Evolutionary conservation across 2,797 vertebrate genomes (phyloP).

Genomic region (Natrix natrix): DNA sequence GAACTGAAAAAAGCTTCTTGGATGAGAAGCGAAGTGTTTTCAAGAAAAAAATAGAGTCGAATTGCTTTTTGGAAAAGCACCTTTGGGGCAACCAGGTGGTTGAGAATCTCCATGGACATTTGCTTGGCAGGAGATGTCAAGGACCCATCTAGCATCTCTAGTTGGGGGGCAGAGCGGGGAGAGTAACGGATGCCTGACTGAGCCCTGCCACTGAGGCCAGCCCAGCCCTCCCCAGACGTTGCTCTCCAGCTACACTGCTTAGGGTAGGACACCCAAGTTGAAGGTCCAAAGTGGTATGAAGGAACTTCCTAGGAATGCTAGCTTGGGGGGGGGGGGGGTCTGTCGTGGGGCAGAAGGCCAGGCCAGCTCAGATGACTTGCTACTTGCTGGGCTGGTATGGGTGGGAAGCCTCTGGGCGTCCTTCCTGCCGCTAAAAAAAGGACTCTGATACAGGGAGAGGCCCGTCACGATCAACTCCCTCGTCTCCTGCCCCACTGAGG

Average conservation of each 20-base stretch:
- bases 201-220: neutral
- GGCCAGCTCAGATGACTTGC: neutral
- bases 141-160: neutral
- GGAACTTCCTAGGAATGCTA: neutral
- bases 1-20: neutral
- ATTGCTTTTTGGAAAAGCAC: neutral
- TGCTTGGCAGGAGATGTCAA: neutral
- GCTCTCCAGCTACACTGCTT: neutral
- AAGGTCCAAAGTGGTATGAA: neutral
- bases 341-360: neutral
- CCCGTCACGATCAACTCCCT: neutral
- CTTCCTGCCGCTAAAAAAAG: neutral
- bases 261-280: neutral
- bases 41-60: accelerated
- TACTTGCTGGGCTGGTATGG: too few relatives aligned
- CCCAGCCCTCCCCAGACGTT: neutral
- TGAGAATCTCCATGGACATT: neutral
- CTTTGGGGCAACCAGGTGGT: neutral
- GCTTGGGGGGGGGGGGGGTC: neutral
- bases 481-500: neutral
- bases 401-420: neutral
- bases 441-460: neutral
- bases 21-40: neutral
- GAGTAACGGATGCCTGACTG: neutral
- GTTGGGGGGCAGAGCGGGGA: accelerated